Conservation (phyloP, 2,888 invertebrate species). For the Lacanobia wlatinum region DNA sequence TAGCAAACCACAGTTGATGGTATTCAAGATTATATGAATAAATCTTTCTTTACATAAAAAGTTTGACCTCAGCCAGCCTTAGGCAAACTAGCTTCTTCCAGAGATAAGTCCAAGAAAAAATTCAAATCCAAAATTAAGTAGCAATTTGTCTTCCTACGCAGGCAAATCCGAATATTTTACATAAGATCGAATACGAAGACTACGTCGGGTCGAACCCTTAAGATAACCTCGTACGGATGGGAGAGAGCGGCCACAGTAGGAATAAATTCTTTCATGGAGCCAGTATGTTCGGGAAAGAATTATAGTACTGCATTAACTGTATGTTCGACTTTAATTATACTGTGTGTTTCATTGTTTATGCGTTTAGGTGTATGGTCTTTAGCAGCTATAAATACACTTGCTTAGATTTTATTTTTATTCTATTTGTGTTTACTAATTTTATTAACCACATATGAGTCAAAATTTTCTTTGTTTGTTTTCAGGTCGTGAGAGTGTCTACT, state of each 20-base stretch:
- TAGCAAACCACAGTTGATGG: not conserved
- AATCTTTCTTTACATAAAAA: slow-evolving; percentile 27
- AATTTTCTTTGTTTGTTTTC: slow-evolving; percentile 27
- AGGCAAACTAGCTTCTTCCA: slow-evolving; percentile 32
- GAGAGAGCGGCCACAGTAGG: slow-evolving; percentile 37
- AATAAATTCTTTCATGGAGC: slow-evolving; percentile 54
- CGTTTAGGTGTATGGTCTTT: slow-evolving; percentile 2
- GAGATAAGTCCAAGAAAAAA: slow-evolving; percentile 54
- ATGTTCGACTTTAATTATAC: slow-evolving; percentile 35
- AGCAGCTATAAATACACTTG: not conserved
- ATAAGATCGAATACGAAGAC: slow-evolving; percentile 58
- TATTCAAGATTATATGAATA: slow-evolving; percentile 14
- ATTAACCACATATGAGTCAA: not conserved
- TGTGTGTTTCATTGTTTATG: slow-evolving; percentile 17
- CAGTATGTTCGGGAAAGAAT: slow-evolving; percentile 32
- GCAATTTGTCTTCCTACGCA: slow-evolving; percentile 61
- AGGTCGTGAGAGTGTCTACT: slow-evolving; percentile 23
- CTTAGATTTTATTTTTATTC: not conserved
- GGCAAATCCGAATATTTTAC: slow-evolving; percentile 61
- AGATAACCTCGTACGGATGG: slow-evolving; percentile 49
- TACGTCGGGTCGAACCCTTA: slow-evolving; percentile 48
- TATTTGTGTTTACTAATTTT: not conserved
- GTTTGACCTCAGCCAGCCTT: slow-evolving; percentile 26
- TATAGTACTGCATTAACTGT: slow-evolving; percentile 17
- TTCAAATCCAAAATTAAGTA: slow-evolving; percentile 58